Conservation (phyloP, 2,888 invertebrate genomes). For the Campaea margaritaria region DNA sequence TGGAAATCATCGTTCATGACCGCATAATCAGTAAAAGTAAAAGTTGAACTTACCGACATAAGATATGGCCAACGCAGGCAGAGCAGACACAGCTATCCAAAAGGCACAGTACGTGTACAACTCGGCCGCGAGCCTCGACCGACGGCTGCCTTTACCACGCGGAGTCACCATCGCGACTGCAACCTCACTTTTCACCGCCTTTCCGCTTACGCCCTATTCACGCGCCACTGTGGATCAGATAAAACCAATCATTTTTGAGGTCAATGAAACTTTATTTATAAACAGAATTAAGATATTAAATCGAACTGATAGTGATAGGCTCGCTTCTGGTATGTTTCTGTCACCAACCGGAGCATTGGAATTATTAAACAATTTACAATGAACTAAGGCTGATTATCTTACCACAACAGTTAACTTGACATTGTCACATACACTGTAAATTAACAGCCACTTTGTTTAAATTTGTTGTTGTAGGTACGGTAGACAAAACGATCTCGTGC, state of each 20-base stretch:
- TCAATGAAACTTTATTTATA: conserved; percentile 35
- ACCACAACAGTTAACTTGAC: too few relatives aligned
- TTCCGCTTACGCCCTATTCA: conserved; percentile 27
- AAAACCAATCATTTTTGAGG: conserved; percentile 22
- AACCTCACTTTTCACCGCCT: conserved; percentile 26
- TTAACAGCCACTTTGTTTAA: too few relatives aligned
- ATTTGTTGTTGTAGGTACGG: too few relatives aligned
- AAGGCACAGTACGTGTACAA: conserved; percentile 76
- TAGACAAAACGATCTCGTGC: neutral
- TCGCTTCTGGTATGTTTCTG: conserved; percentile 31
- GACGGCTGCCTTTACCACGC: conserved; percentile 53
- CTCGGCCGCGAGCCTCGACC: conserved; percentile 63
- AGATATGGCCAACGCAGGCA: conserved; percentile 73
- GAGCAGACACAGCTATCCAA: conserved; percentile 69
- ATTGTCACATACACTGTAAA: too few relatives aligned
- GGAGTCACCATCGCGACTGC: conserved; percentile 51
- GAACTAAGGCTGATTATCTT: neutral
- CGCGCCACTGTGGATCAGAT: conserved; percentile 19
- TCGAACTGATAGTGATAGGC: conserved; percentile 35
- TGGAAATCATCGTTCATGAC: too few relatives aligned
- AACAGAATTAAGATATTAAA: conserved; percentile 29
- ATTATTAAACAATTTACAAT: conserved; percentile 17
- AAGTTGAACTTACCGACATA: conserved; percentile 67
- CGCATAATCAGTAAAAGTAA: neutral
- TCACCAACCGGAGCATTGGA: conserved; percentile 32